Evolutionary conservation across 2,888 invertebrate genomes (phyloP), one percentile per base, ranked within the genome.

Genomic region (Miltochrista miniata): DNA sequence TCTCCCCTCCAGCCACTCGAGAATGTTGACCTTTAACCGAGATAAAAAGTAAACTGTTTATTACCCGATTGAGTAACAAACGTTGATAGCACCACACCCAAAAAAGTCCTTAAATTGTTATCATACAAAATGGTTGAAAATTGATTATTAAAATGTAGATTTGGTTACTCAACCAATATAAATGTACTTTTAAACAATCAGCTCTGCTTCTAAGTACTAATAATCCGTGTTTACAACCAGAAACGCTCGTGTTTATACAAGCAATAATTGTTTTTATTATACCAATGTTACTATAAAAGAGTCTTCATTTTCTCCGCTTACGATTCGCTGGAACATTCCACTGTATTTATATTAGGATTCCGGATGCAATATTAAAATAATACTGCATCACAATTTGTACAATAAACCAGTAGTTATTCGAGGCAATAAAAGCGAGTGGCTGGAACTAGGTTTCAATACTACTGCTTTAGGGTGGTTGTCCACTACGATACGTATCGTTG

Each of bases 211-310:
- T 56, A 72, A 71, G 61, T 71, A 74, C 70, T 74, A 72, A 76
- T 73, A 73, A 74, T 70, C 67, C 60, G 62, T 72, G 76, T 79
- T 82, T 79, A 81, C 68, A 64, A 68, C 66, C 74, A 72, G 74
- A 70, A 74, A 73, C 79, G 72, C 56, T 66, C 59, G 68, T 68
- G 66, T 76, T 75, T 83, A 80, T 78, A 70, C 66, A 70, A 72
- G 57, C 75, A 76, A 81, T 83, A 74, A 82, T 81, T 72, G 76
- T 75, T 77, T 83, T 79, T 81, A 83, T 80, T 76, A 69, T 52
- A 64, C 63, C 68, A 72, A 75, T 81, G 78, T 74, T 66, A 74
- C 68, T 72, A 73, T 67, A 68, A 65, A 62, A 50, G 60, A 55
- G 59, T 61, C 57, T 58, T 69, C 62, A 66, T 73, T 66, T 65